Base-by-base conservation (phyloP, 2,113 vertebrate species). In the Formicarius rufipectus region DNA sequence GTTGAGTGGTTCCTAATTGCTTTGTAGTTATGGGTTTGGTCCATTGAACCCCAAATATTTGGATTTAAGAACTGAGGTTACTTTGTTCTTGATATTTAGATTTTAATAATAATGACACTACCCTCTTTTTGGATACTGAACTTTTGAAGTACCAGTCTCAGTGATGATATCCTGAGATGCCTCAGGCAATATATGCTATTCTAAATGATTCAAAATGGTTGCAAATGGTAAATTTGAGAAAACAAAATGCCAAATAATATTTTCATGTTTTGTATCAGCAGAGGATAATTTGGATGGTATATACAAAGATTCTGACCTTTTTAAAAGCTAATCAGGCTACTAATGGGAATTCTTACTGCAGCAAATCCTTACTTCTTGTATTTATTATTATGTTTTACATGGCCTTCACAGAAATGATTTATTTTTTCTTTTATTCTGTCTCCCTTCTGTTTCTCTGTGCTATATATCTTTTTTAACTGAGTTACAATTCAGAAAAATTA, bases 401-500 rank as follows among this genome's bases (percentile, higher is more conserved):
- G 47, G 27, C 21, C 23, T 82, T 53, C 18, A 69, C 4, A 52
- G 12, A 67, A 89, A 76, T 62, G 5, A 71, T 44, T 74, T 27
- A 44, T 68, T 62, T 84, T 18, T 4, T 56, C 47, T 88, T 87
- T 73, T 35, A 44, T 89, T 87, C 19, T 75, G 22, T 44, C 50
- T 72, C 86, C 27, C 8, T 90, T 88, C n/a, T 79, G 13, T 85
- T 85, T 92, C 40, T 81, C 8, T 75, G 0, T 83, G 33, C 31
- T 67, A n/a, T 37, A n/a, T 66, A 62, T 87, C 40, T 85, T 37
- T 87, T 87, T 80, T 42, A 88, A 90, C 50, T 47, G 71, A 69
- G 30, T 86, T 94, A 52, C n/a, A 58, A 33, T 83, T 93, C 59
- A 87, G 33, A 92, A 85, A 93, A 95, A 83, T 93, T 55, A 50